A percentile compares a stretch with the other conserved stretches of the same genome.
phyloP scores from a whole-genome alignment of 1,140 invertebrate species.

The Lutraria rhynchaena region DNA sequence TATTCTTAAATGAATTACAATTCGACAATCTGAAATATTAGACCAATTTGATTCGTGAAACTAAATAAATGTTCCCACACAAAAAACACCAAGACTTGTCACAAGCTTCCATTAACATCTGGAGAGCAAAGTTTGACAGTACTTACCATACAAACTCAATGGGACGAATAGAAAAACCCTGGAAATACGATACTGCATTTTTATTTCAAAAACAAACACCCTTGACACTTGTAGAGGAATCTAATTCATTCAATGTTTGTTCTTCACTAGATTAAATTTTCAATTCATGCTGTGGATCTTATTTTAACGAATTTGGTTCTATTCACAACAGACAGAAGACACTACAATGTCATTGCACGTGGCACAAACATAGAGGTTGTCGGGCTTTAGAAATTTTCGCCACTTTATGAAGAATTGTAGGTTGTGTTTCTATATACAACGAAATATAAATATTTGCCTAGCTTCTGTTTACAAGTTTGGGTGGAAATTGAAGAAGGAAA shows the following conservation, averaged over 20 bases:
- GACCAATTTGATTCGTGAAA: too few relatives aligned
- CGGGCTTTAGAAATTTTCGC: neutral
- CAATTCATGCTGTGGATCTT: constrained; percentile 35
- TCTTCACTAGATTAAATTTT: constrained; percentile 52
- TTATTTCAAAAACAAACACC: constrained; percentile 50
- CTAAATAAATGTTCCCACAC: constrained; percentile 38
- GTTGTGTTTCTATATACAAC: constrained; percentile 44
- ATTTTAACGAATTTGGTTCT: constrained; percentile 33
- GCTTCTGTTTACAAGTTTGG: constrained; percentile 29
- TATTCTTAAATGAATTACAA: too few relatives aligned
- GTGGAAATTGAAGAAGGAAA: constrained; percentile 21
- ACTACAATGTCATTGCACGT: constrained; percentile 44
- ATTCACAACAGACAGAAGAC: constrained; percentile 24
- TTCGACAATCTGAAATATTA: too few relatives aligned
- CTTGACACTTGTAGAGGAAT: constrained; percentile 43
- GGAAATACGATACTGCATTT: constrained; percentile 53
- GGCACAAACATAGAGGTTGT: constrained; percentile 16
- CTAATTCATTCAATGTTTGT: constrained; percentile 26
- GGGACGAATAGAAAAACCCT: constrained; percentile 27
- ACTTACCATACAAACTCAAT: constrained; percentile 24
- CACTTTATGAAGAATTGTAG: constrained; percentile 32
- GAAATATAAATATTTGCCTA: constrained; percentile 49
- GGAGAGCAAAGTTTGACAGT: constrained; percentile 34
- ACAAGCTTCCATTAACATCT: neutral
- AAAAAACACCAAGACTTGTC: neutral